phyloP scores from a whole-genome alignment of 2,113 vertebrate species.

The Oryzias melastigma region DNA sequence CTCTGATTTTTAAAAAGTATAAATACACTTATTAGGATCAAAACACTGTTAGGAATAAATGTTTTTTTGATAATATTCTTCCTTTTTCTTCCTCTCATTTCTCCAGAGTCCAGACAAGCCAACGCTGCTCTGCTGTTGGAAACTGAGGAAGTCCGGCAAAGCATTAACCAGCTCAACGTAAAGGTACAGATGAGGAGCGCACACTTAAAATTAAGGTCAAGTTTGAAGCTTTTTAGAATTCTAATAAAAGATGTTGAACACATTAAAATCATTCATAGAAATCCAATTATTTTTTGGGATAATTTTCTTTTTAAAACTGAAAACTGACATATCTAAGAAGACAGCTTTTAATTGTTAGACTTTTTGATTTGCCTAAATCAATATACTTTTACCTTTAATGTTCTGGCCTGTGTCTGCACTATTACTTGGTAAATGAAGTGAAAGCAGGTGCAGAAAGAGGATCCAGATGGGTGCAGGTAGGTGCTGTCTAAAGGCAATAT shows the following conservation, averaged over 20 bases:
- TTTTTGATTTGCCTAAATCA: not conserved
- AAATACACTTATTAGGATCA: no score
- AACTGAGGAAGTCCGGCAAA: conserved; percentile 84
- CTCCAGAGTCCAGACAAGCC: conserved; percentile 51
- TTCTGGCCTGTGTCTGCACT: not conserved
- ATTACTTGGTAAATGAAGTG: conserved; percentile 19
- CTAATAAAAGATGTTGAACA: no score
- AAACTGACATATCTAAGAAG: no score
- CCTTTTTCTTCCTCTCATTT: not conserved
- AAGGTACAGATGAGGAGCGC: conserved; percentile 73
- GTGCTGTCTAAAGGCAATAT: conserved; percentile 49
- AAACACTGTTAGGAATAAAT: no score
- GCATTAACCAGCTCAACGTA: conserved; percentile 83
- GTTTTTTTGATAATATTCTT: not conserved
- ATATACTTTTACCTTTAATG: not conserved
- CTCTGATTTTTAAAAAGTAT: no score
- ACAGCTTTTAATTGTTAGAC: not conserved
- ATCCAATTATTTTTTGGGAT: no score
- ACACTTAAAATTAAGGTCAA: conserved; percentile 4
- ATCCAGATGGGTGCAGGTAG: conserved; percentile 59
- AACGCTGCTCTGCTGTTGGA: conserved; percentile 69
- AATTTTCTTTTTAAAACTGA: no score
- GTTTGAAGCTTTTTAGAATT: not conserved
- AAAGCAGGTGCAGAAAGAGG: conserved; percentile 24
- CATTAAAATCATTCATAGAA: no score